These are phyloP conservation scores for Oreochromis aureus DNA, from an alignment of 2,113 vertebrate species.

Conservation along the genomic window DNA sequence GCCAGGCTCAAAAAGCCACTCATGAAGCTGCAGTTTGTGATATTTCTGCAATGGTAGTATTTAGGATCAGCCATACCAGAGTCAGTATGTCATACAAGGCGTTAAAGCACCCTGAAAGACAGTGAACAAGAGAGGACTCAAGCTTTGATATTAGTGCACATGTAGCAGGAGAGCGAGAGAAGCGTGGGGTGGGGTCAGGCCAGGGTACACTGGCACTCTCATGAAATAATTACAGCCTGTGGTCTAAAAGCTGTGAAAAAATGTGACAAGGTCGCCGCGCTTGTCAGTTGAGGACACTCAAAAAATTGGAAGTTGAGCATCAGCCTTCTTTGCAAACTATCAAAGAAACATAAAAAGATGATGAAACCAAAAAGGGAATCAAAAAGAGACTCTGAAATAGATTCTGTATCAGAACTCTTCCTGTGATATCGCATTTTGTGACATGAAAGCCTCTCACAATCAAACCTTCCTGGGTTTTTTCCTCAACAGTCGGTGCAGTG, in stretches of 20 bases:
- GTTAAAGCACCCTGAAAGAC: not conserved
- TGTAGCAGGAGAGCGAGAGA: not conserved
- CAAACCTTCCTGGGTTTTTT: not conserved
- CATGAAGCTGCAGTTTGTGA: not conserved
- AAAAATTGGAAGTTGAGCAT: not conserved
- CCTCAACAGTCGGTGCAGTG: not conserved
- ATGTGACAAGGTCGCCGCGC: slow-evolving; percentile 16
- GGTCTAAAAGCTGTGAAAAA: slow-evolving; percentile 21
- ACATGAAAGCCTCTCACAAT: slow-evolving; percentile 8
- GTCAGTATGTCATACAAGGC: not conserved
- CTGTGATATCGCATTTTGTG: slow-evolving; percentile 25
- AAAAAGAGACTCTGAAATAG: slow-evolving; percentile 34
- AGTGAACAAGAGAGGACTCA: rapidly evolving
- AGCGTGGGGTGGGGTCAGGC: not conserved
- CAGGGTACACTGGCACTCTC: not conserved
- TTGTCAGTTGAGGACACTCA: slow-evolving; percentile 18
- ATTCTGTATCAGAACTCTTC: slow-evolving; percentile 4
- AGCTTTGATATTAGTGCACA: not conserved
- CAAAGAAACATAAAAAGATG: slow-evolving; percentile 26
- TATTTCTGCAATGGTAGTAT: not conserved
- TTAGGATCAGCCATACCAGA: not conserved
- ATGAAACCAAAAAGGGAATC: slow-evolving; percentile 10
- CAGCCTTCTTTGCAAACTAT: slow-evolving; percentile 2
- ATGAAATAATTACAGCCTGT: slow-evolving; percentile 39
- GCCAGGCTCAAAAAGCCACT: not conserved